phyloP scores from a whole-genome alignment of 2,797 vertebrate species.

The Periophthalmus magnuspinnatus region DNA sequence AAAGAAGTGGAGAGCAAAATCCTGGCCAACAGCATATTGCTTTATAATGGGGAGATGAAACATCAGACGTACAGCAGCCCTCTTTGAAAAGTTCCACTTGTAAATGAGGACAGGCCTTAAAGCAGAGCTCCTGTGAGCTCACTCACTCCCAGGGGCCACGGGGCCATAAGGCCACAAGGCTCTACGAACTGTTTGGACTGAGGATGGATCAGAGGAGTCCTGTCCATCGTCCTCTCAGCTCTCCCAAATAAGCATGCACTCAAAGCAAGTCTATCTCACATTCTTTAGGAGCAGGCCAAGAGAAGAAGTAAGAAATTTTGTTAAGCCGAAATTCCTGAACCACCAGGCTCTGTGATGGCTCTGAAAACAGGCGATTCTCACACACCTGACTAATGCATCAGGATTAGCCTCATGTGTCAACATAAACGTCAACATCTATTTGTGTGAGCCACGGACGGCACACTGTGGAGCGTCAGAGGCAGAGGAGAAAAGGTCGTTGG shows the following conservation, averaged over 20 bases:
- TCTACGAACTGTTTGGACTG: conserved; percentile 39
- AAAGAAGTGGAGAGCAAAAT: conserved; percentile 61
- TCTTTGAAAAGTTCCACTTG: conserved; percentile 34
- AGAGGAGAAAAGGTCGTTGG: conserved; percentile 31
- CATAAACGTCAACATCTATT: conserved; percentile 3
- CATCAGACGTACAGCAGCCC: conserved; percentile 43
- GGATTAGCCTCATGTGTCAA: background rate
- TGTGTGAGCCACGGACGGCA: background rate
- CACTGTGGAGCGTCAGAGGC: conserved; percentile 11
- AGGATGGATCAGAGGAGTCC: conserved; percentile 39
- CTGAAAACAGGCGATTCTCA: background rate
- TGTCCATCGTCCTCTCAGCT: conserved; percentile 9
- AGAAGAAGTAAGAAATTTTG: conserved; percentile 31
- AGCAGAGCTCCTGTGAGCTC: conserved; percentile 29
- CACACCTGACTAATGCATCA: conserved; percentile 5
- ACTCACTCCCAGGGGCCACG: conserved; percentile 30
- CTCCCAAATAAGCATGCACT: conserved; percentile 36
- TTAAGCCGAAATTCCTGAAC: conserved; percentile 5
- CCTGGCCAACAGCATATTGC: conserved; percentile 50
- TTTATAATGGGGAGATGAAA: conserved; percentile 50
- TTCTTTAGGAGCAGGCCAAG: conserved; percentile 33
- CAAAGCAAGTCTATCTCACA: conserved; percentile 29
- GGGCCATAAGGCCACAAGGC: conserved; percentile 12
- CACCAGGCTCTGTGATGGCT: background rate
- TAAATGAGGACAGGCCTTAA: conserved; percentile 33